Conservation (phyloP, 2,113 vertebrate species). For the Bos taurus region ARS-UCD2.0 NC_037336.1:77774001-77774500, state of each 20-base stretch:
- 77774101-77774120: slow-evolving; percentile 62
- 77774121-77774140: slow-evolving; percentile 60
- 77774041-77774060: slow-evolving; percentile 35
- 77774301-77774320: slow-evolving; percentile 44
- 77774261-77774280: slow-evolving; percentile 66
- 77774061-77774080: neutral
- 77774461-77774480: slow-evolving; percentile 77
- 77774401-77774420: slow-evolving; percentile 77
- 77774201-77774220: slow-evolving; percentile 70
- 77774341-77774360: slow-evolving; percentile 77
- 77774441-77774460: slow-evolving; percentile 75
- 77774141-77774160: slow-evolving; percentile 67
- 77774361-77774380: slow-evolving; percentile 74
- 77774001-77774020: neutral
- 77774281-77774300: slow-evolving; percentile 73
- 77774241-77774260: slow-evolving; percentile 66
- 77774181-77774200: slow-evolving; percentile 43
- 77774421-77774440: slow-evolving; percentile 78
- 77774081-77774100: slow-evolving; percentile 39
- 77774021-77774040: slow-evolving; percentile 10
- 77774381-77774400: slow-evolving; percentile 76
- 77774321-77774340: slow-evolving; percentile 75
- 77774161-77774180: slow-evolving; percentile 37
- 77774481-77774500: slow-evolving; percentile 73
- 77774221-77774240: slow-evolving; percentile 66